phyloP scores from a whole-genome alignment of 92 coral and sea anemone species.

The Ricordea florida region DNA sequence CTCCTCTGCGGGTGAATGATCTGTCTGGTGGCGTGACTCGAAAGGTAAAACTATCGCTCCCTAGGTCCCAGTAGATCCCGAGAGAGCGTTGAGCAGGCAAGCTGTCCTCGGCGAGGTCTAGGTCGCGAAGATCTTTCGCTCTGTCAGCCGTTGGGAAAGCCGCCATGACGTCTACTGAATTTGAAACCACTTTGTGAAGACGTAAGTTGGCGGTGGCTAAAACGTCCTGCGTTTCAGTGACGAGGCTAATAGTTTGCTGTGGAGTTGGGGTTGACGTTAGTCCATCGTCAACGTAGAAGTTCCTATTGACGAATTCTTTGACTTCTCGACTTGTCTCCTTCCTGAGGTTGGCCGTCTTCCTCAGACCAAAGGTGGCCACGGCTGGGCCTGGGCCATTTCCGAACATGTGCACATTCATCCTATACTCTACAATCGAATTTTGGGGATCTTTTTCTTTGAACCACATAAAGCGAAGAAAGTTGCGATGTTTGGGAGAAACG shows the following conservation, averaged over 20 bases:
- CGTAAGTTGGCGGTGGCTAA: conserved; percentile 24
- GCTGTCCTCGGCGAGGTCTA: conserved; percentile 18
- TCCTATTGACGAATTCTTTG: conserved; percentile 1
- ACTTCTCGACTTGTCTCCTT: conserved; percentile 16
- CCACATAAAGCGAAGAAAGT: conserved; percentile 37
- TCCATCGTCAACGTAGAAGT: conserved; percentile 42
- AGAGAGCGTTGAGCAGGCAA: conserved; percentile 32
- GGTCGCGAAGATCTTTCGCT: conserved; percentile 16
- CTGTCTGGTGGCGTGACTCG: conserved; percentile 10
- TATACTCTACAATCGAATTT: conserved; percentile 6
- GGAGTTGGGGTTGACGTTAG: background rate
- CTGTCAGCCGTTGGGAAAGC: conserved; percentile 43
- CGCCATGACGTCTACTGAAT: conserved; percentile 42
- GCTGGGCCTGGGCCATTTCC: conserved; percentile 42
- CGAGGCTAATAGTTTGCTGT: conserved; percentile 1
- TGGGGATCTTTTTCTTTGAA: conserved; percentile 16
- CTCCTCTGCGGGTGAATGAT: conserved; percentile 44
- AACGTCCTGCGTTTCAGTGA: background rate
- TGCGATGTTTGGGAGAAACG: conserved; percentile 19
- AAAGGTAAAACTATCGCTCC: conserved; percentile 19
- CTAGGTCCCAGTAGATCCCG: conserved; percentile 32
- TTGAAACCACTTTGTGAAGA: conserved; percentile 36
- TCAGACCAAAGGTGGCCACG: conserved; percentile 15
- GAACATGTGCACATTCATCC: conserved; percentile 39
- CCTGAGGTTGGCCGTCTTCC: conserved; percentile 27